Conservation (phyloP, 2,113 vertebrate species). For the Anhinga rufa region DNA sequence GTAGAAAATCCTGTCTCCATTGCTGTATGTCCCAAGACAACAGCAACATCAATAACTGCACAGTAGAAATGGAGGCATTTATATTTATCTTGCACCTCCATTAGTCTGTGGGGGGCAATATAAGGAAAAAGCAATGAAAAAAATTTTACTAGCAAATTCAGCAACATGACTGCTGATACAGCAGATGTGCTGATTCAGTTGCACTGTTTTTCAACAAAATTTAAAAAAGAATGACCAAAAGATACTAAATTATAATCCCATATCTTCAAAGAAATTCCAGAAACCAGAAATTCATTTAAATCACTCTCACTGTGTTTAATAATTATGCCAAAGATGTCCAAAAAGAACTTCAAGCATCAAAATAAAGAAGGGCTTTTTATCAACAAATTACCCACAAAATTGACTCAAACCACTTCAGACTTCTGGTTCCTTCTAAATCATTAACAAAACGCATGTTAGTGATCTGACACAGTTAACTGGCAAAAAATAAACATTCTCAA, state of each 20-base stretch:
- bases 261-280: not conserved
- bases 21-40: not conserved
- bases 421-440: not conserved
- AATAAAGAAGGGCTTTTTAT: not conserved
- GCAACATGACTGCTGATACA: not conserved
- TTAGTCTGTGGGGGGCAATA: not conserved
- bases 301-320: not conserved
- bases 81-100: not conserved
- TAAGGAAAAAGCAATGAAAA: not conserved
- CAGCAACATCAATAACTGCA: not conserved
- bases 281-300: not conserved
- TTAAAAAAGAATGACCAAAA: not conserved
- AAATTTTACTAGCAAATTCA: not conserved
- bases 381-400: not conserved
- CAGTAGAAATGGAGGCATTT: not conserved
- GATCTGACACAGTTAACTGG: not conserved
- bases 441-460: not conserved
- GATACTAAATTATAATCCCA: not conserved
- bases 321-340: not conserved
- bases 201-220: not conserved
- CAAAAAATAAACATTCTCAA: not conserved
- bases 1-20: not conserved
- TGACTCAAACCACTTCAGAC: not conserved
- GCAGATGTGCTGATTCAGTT: not conserved
- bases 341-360: not conserved